Evolutionary conservation across 2,797 vertebrate genomes (phyloP), one percentile per base, ranked within the genome.

Genomic region (Hoplostethus mediterraneus): DNA sequence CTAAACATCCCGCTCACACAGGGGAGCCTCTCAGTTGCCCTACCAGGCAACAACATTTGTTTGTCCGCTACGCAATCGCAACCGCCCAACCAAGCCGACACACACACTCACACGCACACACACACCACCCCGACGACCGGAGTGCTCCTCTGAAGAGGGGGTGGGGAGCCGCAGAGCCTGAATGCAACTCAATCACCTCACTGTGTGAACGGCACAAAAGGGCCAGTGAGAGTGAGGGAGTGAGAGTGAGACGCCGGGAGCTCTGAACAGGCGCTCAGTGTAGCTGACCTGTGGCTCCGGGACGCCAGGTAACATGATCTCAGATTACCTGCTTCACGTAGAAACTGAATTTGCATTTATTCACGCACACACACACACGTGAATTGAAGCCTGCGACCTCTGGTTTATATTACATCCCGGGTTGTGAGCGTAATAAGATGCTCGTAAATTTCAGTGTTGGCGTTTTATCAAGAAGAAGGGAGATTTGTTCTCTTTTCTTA

Each of bases 21-120:
- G 85, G 76, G 79, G 75, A 80, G 82, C 75, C 78, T 91, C 87
- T 89, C 80, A 92, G 88, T 88, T 75, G 63, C 81, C 64, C 66
- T 87, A 89, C 89, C 88, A 91, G 82, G 81, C 90, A 93, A 89
- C 92, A 88, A 85, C 86, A 84, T 90, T 94, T 93, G 93, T 94
- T 94, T 94, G 91, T 92, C 87, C 86, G 89, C 77, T 44, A 16
- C 21, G 80, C 82, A 80, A 82, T 86, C 85, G 72, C 76, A 89
- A 86, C 85, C 73, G 31, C 77, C 78, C 80, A 38, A 63, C 75
- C 36, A 13, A 72, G 28, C 28, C 28, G 28, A 28, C 28, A 28
- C 28, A 36, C 17, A 66, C 82, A 80, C 88, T 82, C 17, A 14
- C 44, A 61, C n/a, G 3, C 28, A 13, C 61, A 14, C 86, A 75